phyloP scores from a whole-genome alignment of 1,140 invertebrate species.

The Pseudachorutes palmiensis region DNA sequence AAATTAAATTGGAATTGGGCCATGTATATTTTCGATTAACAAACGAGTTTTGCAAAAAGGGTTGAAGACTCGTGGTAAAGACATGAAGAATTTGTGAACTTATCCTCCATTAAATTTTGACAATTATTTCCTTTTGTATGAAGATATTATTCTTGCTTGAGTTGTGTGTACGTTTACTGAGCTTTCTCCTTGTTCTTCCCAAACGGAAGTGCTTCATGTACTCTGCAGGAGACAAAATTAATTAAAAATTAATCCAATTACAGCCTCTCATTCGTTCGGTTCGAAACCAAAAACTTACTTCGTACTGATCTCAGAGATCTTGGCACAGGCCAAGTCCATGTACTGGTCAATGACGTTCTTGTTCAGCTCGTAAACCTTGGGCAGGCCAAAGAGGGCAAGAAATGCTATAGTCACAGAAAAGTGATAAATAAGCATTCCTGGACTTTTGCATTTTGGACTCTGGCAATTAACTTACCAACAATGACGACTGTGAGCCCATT shows the following conservation, averaged over 20 bases:
- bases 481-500: conserved; percentile 96
- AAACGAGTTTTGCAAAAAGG: too few species aligned
- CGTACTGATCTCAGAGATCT: conserved; percentile 77
- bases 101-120: neutral
- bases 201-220: conserved; percentile 80
- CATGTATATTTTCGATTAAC: too few species aligned
- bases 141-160: neutral
- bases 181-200: conserved; percentile 77
- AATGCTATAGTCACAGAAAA: conserved; percentile 55
- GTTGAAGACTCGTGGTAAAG: neutral
- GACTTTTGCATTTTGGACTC: neutral
- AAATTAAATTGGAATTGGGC: too few species aligned
- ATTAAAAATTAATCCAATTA: conserved; percentile 13
- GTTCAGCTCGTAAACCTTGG: conserved; percentile 96
- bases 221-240: conserved; percentile 53
- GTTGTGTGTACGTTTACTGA: conserved; percentile 54
- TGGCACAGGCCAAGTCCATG: conserved; percentile 72
- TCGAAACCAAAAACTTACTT: conserved; percentile 57
- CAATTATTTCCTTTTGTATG: neutral
- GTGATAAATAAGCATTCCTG: neutral
- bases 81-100: neutral
- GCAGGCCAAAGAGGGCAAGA: conserved; percentile 85
- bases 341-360: conserved; percentile 93
- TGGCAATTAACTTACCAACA: conserved; percentile 56
- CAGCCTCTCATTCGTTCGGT: conserved; percentile 9